A percentile compares a stretch with the other conserved stretches of the same genome.
Conservation (phyloP, 2,113 vertebrate species). For the Aplodontia rufa region DNA sequence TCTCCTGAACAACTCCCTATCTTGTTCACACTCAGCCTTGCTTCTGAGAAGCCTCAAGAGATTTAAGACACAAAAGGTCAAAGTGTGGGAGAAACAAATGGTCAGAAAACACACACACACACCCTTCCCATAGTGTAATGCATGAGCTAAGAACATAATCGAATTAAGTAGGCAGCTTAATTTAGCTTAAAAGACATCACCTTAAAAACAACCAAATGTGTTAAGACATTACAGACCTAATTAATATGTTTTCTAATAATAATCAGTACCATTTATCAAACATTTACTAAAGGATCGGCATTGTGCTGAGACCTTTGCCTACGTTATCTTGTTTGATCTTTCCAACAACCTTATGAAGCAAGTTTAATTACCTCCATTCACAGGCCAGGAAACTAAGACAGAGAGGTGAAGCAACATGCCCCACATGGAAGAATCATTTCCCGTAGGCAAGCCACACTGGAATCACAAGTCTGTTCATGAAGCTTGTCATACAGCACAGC, state of each 20-base stretch:
- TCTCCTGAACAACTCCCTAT: background rate
- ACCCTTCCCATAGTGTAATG: background rate
- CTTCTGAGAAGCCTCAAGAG: background rate
- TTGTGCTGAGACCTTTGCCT: constrained; percentile 13
- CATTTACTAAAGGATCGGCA: constrained; percentile 34
- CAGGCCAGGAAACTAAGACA: background rate
- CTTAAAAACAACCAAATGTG: constrained; percentile 53
- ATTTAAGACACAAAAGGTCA: constrained; percentile 44
- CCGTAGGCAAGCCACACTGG: background rate
- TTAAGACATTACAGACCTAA: constrained; percentile 50
- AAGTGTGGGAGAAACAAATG: background rate
- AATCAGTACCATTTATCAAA: constrained; percentile 59
- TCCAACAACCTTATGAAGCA: constrained; percentile 4
- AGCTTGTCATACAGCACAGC: too few relatives aligned
- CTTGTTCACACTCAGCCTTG: constrained; percentile 25
- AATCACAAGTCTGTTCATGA: background rate
- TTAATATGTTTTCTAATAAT: constrained; percentile 65
- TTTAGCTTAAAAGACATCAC: constrained; percentile 56
- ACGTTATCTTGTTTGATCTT: constrained; percentile 39
- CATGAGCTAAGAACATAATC: constrained; percentile 23
- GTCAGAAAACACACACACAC: background rate
- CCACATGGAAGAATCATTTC: background rate
- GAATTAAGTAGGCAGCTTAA: constrained; percentile 54
- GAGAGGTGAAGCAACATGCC: background rate
- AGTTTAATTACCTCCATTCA: constrained; percentile 16